Percentiles rank a stretch among this genome's conserved stretches.
Evolutionary conservation across 2,888 invertebrate species (phyloP).

Genomic region (Caenorhabditis sp.): DNA sequence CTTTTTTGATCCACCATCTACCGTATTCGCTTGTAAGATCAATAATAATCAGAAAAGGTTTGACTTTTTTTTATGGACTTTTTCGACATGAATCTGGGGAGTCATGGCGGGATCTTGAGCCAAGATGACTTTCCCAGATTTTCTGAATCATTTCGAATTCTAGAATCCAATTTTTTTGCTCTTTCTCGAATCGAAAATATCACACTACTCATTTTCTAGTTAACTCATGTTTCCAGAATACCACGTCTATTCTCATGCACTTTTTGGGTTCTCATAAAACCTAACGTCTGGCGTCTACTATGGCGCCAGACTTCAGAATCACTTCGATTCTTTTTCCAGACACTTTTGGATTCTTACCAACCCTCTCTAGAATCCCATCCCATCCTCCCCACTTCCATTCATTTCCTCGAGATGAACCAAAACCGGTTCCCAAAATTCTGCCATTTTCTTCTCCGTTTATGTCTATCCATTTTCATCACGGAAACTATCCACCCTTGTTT

Average conservation of each 20-base stretch:
- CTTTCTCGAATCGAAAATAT: not conserved
- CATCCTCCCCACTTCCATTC: not conserved
- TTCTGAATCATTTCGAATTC: not conserved
- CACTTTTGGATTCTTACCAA: slow-evolving; percentile 6
- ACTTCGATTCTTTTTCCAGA: not conserved
- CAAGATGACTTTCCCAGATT: not conserved
- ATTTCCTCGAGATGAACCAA: slow-evolving; percentile 27
- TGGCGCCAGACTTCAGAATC: not conserved
- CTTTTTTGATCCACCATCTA: not conserved
- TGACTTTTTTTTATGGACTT: too few species aligned
- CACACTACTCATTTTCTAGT: not conserved
- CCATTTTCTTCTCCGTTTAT: slow-evolving; percentile 34
- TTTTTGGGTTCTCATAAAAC: not conserved
- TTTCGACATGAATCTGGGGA: too few species aligned
- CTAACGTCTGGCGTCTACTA: not conserved
- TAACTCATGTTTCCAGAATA: not conserved
- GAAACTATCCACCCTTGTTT: slow-evolving; percentile 59
- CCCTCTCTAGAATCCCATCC: not conserved
- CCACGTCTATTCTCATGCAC: slow-evolving; percentile 1
- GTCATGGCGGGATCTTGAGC: not conserved
- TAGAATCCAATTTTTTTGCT: not conserved
- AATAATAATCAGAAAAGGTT: too few species aligned
- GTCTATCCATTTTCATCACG: slow-evolving; percentile 41
- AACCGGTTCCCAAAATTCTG: slow-evolving; percentile 53
- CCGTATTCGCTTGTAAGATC: not conserved